These are phyloP conservation scores for Phyllostomus discolor DNA, from an alignment of 2,113 vertebrate genomes.

Conservation along the genomic window DNA sequence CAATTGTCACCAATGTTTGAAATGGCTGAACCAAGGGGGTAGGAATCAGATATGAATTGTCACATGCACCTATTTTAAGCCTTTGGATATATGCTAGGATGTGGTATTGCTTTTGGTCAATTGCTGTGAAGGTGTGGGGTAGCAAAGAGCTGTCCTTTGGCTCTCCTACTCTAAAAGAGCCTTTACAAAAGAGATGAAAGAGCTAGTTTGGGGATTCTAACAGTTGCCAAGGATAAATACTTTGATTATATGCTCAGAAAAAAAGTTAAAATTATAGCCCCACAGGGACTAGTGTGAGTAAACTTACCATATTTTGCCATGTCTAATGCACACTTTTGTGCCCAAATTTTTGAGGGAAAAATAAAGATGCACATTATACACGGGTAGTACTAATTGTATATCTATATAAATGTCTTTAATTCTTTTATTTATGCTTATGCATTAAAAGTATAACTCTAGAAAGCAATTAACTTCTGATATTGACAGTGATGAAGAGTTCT, in stretches of 20 bases:
- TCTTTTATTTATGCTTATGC: no score
- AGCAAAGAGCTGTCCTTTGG: neutral
- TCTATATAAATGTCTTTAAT: no score
- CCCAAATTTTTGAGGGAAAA: no score
- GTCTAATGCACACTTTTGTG: no score
- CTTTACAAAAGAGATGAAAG: neutral
- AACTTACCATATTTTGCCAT: neutral
- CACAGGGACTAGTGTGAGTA: neutral
- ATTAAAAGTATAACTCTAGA: no score
- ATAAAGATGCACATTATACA: no score
- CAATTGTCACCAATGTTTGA: neutral
- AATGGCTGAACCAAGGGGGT: neutral
- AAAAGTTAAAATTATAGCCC: neutral
- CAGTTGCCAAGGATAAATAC: constrained; percentile 31
- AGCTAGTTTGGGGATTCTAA: neutral
- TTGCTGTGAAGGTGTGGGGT: neutral
- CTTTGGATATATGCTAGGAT: constrained; percentile 21
- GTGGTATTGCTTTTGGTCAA: neutral
- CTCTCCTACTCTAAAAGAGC: neutral
- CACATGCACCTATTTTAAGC: neutral
- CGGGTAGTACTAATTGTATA: no score
- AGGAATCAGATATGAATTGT: neutral
- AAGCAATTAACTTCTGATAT: no score
- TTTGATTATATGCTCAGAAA: neutral
- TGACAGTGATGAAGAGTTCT: no score